Evolutionary conservation across 2,888 invertebrate genomes (phyloP).

Genomic region (Sesia apiformis): DNA sequence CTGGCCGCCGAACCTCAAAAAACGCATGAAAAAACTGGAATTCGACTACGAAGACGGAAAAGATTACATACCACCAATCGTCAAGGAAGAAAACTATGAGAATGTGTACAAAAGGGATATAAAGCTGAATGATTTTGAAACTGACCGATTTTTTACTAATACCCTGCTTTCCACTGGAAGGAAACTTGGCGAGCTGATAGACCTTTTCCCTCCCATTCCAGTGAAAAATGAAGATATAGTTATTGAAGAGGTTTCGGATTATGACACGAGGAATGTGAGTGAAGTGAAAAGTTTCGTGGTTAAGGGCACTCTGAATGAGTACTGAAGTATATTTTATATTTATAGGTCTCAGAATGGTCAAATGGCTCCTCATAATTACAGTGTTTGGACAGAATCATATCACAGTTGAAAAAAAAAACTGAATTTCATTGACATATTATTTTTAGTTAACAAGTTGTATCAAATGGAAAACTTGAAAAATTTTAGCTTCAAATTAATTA

Average conservation of each 20-base stretch:
- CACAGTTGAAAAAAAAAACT: too few relatives aligned
- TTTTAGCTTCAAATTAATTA: too few relatives aligned
- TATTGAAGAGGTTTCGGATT: conserved; percentile 55
- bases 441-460: too few relatives aligned
- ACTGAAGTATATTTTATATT: conserved; percentile 16
- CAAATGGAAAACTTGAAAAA: too few relatives aligned
- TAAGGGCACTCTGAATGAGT: conserved; percentile 38
- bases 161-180: conserved; percentile 49
- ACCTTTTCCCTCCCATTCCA: conserved; percentile 47
- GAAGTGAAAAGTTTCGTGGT: conserved; percentile 60
- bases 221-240: conserved; percentile 57
- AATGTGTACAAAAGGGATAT: conserved; percentile 36
- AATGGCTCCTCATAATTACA: too few relatives aligned
- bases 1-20: conserved; percentile 72
- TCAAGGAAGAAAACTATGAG: conserved; percentile 58
- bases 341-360: too few relatives aligned
- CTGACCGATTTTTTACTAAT: conserved; percentile 33
- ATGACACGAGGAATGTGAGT: conserved; percentile 46
- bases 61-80: conserved; percentile 52
- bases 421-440: too few relatives aligned
- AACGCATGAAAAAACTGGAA: conserved; percentile 59
- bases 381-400: too few relatives aligned
- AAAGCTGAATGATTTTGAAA: conserved; percentile 32
- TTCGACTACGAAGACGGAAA: conserved; percentile 58
- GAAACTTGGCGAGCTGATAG: conserved; percentile 54